phyloP scores from a whole-genome alignment of 2,888 invertebrate species.

The Aleiodes leptofemur region DNA sequence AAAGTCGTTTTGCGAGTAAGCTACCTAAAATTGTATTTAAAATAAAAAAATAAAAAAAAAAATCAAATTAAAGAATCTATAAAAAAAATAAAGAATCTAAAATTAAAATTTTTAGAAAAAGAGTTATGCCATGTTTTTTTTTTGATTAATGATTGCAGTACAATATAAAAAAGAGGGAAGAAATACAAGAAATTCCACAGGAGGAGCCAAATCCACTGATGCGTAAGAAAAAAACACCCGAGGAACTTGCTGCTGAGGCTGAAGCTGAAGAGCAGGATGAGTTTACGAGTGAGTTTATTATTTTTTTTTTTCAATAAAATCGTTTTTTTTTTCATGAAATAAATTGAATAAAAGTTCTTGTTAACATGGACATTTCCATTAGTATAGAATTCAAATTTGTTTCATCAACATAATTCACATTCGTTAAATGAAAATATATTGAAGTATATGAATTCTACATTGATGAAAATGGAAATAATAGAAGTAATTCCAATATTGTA shows the following conservation, averaged over 20 bases:
- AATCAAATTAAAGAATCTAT: too few species aligned
- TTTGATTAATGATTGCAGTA: slow-evolving; percentile 82
- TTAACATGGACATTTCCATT: slow-evolving; percentile 4
- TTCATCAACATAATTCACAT: too few species aligned
- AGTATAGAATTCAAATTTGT: neutral
- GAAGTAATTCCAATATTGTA: slow-evolving; percentile 9
- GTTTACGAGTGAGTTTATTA: slow-evolving; percentile 89
- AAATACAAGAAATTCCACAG: slow-evolving; percentile 89
- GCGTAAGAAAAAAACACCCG: slow-evolving; percentile 99
- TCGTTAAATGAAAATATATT: slow-evolving; percentile 34
- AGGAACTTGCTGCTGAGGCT: slow-evolving; percentile 97
- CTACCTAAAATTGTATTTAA: too few species aligned
- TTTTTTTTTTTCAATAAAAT: neutral
- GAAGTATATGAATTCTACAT: slow-evolving; percentile 37
- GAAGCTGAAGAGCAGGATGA: slow-evolving; percentile 97
- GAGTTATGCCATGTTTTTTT: slow-evolving; percentile 8
- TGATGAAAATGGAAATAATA: slow-evolving; percentile 8
- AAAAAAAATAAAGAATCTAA: too few species aligned
- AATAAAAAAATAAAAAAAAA: too few species aligned
- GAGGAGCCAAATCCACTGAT: slow-evolving; percentile 96
- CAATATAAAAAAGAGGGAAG: slow-evolving; percentile 99
- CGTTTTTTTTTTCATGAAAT: neutral
- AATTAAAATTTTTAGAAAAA: too few species aligned
- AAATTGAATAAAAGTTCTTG: neutral
- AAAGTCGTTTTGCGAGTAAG: too few species aligned